Percentiles rank a stretch among this genome's conserved stretches.
phyloP scores from a whole-genome alignment of 2,888 invertebrate genomes.

The Heliconius aoede region DNA sequence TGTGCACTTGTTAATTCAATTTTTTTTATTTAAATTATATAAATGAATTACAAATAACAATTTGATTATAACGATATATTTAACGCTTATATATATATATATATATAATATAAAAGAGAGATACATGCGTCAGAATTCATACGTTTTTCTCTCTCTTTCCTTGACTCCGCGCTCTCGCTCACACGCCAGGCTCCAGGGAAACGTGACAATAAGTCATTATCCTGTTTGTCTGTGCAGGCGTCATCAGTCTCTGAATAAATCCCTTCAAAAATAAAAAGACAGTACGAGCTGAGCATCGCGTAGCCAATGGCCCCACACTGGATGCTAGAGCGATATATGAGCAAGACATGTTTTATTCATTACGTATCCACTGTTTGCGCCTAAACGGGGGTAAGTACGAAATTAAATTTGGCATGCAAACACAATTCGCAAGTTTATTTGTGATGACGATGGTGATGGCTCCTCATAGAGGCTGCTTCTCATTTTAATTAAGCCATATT shows the following conservation, averaged over 20 bases:
- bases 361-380: slow-evolving; percentile 68
- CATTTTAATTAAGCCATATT: slow-evolving; percentile 46
- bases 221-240: too few relatives aligned
- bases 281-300: slow-evolving; percentile 34
- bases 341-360: slow-evolving; percentile 79
- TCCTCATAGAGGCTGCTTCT: slow-evolving; percentile 26
- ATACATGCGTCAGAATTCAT: too few relatives aligned
- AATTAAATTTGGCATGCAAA: slow-evolving; percentile 80
- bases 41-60: too few relatives aligned
- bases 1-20: too few relatives aligned
- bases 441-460: slow-evolving; percentile 45
- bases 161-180: too few relatives aligned
- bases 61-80: too few relatives aligned
- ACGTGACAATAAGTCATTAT: too few relatives aligned
- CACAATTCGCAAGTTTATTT: slow-evolving; percentile 57
- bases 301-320: slow-evolving; percentile 55
- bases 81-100: too few relatives aligned
- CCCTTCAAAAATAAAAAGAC: not conserved
- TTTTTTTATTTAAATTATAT: too few relatives aligned
- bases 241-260: not conserved
- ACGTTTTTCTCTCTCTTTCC: too few relatives aligned
- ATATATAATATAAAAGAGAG: too few relatives aligned
- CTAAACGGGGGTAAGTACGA: slow-evolving; percentile 74
- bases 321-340: slow-evolving; percentile 71
- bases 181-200: too few relatives aligned